Evolutionary conservation across 2,113 vertebrate genomes (phyloP), one percentile per base, ranked within the genome.

Genomic region (Strigops habroptila): DNA sequence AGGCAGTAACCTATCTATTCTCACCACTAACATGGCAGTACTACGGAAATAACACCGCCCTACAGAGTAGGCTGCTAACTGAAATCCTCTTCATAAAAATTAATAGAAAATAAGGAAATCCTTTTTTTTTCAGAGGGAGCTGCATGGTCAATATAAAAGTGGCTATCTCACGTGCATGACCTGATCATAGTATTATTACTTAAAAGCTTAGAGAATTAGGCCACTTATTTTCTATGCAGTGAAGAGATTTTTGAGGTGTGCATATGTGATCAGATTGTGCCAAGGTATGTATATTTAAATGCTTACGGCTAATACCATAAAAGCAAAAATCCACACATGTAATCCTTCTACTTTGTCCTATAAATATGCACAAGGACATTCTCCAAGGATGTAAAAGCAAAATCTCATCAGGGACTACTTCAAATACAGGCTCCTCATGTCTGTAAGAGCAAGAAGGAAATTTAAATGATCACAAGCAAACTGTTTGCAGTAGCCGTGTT

Each of bases 401-500:
- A 91, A 92, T 89, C 86, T 91, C 86, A 95, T 67, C 70, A 89
- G 95, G 67, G 81, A 93, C 80, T 86, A 93, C 81, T 91, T 93
- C 86, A 96, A 85, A 95, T 87, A 96, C 46, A 82, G 70, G 69
- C 59, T 96, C 80, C 63, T 93, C 70, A 28, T 57, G 77, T 28
- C 23, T 3, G 63, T 74, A 86, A 76, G 83, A 89, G 69, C 57
- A 93, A 75, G 76, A 88, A 93, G 80, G 75, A 95, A 96, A 95
- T 95, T 48, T 88, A 88, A 96, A 93, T 86, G 59, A 92, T 74
- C 63, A 73, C 85, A 77, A 96, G 71, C 0, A 2, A 88, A 89
- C 70, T 91, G 74, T 94, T 95, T 85, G 93, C 91, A 94, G 90
- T 91, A 88, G 82, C 44, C 3, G 7, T 91, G 86, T 96, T 96